Evolutionary conservation across 2,113 vertebrate species (phyloP).

Genomic region (Pelodiscus sinensis): DNA sequence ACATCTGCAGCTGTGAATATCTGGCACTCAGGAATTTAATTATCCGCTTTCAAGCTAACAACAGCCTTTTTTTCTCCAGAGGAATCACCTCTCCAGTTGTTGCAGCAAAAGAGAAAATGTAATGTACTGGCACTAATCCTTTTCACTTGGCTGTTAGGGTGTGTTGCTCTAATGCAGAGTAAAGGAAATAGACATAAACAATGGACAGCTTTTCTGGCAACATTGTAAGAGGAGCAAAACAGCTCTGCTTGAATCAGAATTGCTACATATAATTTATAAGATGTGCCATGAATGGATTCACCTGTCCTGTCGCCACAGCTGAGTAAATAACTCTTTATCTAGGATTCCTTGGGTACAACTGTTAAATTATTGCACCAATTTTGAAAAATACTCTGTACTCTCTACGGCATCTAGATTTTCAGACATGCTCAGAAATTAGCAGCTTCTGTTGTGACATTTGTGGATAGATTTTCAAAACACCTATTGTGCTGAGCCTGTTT

Average conservation of each 20-base stretch:
- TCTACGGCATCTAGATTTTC: not conserved
- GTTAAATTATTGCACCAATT: not conserved
- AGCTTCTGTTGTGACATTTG: not conserved
- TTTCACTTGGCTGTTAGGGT: not conserved
- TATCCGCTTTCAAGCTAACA: not conserved
- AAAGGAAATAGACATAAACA: not conserved
- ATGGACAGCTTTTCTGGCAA: not conserved
- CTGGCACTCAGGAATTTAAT: not conserved
- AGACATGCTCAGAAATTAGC: not conserved
- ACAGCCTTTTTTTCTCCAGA: not conserved
- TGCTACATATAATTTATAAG: not conserved
- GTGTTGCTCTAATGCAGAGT: not conserved
- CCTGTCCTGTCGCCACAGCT: not conserved
- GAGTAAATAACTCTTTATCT: not conserved
- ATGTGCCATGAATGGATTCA: not conserved
- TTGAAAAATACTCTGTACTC: not conserved
- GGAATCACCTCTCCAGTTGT: not conserved
- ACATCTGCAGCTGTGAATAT: not conserved
- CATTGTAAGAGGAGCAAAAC: too few species aligned
- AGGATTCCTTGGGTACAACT: not conserved
- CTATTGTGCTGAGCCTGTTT: not conserved
- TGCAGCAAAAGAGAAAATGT: not conserved
- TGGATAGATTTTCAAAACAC: not conserved
- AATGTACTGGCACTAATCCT: not conserved
- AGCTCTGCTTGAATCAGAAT: slow-evolving; percentile 5